Evolutionary conservation across 2,888 invertebrate species (phyloP).

Genomic region (Hypolimnas misippus): DNA sequence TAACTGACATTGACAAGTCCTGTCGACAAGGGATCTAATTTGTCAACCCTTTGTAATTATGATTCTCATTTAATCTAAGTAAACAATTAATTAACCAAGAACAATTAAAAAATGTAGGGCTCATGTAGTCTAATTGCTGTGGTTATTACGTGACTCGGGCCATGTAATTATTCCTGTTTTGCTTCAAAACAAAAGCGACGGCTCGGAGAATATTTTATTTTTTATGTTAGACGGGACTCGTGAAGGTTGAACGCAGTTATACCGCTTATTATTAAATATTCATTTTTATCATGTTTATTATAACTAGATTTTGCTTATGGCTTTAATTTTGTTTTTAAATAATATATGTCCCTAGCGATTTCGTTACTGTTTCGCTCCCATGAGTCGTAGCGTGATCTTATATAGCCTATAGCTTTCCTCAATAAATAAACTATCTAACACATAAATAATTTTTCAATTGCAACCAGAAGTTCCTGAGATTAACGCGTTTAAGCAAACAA

Average conservation of each 20-base stretch:
- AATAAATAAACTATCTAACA: too few species aligned
- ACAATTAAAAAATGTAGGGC: constrained; percentile 25
- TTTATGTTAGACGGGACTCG: not conserved
- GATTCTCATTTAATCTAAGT: not conserved
- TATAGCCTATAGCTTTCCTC: too few species aligned
- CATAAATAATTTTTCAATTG: too few species aligned
- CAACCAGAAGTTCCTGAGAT: too few species aligned
- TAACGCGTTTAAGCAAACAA: too few species aligned
- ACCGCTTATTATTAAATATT: not conserved
- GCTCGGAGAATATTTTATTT: constrained; percentile 3
- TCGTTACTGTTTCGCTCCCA: too few species aligned
- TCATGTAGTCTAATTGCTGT: constrained; percentile 24
- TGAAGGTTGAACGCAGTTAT: not conserved
- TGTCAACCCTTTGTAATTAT: not conserved
- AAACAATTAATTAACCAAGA: constrained; percentile 10
- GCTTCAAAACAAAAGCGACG: constrained; percentile 26
- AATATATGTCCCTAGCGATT: too few species aligned
- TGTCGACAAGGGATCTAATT: not conserved
- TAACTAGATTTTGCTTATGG: not conserved
- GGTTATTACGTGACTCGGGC: constrained; percentile 27
- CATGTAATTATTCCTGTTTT: constrained; percentile 26
- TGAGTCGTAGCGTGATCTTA: too few species aligned
- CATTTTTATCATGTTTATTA: not conserved
- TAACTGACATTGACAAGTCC: too few species aligned
- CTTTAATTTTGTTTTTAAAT: too few species aligned